Evolutionary conservation across 2,888 invertebrate genomes (phyloP), one percentile per base, ranked within the genome.

Genomic region (Hermaeophaga mercurialis): DNA sequence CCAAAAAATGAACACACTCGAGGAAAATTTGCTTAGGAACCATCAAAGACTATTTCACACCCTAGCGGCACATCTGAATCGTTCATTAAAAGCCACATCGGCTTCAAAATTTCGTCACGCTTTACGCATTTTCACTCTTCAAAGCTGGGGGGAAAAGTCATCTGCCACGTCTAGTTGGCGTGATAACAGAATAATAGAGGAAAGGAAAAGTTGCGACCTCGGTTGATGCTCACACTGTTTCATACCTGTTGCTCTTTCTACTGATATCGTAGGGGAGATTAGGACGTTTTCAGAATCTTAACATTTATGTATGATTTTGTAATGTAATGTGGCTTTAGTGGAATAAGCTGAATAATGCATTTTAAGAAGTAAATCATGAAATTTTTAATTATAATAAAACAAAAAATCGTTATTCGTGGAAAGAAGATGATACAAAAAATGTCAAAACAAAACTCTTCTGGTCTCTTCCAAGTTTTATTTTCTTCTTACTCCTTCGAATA

Each of bases 201-300:
- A 49, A 47, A 62, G 59, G 62, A 59, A 60, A 62, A 62, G 59
- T 54, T 61, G 57, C 58, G 58, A 54, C 52, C 54, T 53, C 56
- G 45, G 46, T 50, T 58, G 57, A 56, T 50, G 53, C 33, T 17
- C 47, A 39, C 50, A 31, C n/a, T 33, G 41, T 33, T 43, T 43
- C 46, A 47, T 58, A 66, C 66, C 66, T 66, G 66, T 66, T 66
- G 66, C 64, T 56, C 50, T 18, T 53, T 53, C 57, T 47, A 44
- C 58, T 60, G 56, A 41, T 50, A 54, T 43, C 36, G 50, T 43
- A 14, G 43, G 14, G 43, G 18, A 15, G 14, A 14, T 8, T 1
- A 4, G 43, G 7, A 24, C 12, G 9, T 9, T 33, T 33, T 28
- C 9, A n/a, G 28, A 28, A 3, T 28, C 9, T 28, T 28, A 28